Base-by-base conservation (phyloP, 2,113 vertebrate genomes). In the Oreochromis tanganicae region DNA sequence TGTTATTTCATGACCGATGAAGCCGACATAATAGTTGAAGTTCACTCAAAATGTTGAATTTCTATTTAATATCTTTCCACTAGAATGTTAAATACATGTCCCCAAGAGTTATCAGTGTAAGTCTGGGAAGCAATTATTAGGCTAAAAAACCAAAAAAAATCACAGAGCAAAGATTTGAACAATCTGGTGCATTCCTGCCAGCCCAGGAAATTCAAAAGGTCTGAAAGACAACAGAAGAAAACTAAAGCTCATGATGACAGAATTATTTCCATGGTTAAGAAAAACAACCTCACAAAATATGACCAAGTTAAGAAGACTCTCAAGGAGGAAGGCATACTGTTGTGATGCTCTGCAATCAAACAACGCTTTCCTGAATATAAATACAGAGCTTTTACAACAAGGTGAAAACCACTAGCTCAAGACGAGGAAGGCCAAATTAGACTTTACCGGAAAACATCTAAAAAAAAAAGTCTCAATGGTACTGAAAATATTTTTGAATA, bases 351-450 rank as follows among this genome's bases (percentile, higher is more conserved):
- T 36, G 59, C 59, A 36, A 63, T 63, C 32, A 63, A 63, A 68
- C 61, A 41, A 41, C 8, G 34, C 38, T n/a, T 68, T 41, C 0
- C 34, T 68, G 63, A 41, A 41, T 68, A 0, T 38, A 14, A 43
- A 71, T 43, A 43, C 34, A 41, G 11, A 13, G 19, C n/a, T 38
- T 68, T 68, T 68, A 41, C 34, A 68, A 21, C 19, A 41, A 41
- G 12, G 34, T 38, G 34, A 6, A 68, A 21, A 68, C 63, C 63
- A 24, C 63, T 68, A 41, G 36, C 63, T 68, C 63, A 68, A 41
- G 34, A 41, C 2, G 17, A 63, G 17, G 34, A 68, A 41, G n/a
- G 36, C 11, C 36, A 41, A n/a, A 68, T 68, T 36, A 63, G 59
- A 63, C 32, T 63, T 63, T 36, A 34, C 59, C 16, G 11, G 29